Percentiles rank a stretch among this genome's conserved stretches.
Evolutionary conservation across 2,888 invertebrate genomes (phyloP).

Genomic region (Epistrophe eligans): DNA sequence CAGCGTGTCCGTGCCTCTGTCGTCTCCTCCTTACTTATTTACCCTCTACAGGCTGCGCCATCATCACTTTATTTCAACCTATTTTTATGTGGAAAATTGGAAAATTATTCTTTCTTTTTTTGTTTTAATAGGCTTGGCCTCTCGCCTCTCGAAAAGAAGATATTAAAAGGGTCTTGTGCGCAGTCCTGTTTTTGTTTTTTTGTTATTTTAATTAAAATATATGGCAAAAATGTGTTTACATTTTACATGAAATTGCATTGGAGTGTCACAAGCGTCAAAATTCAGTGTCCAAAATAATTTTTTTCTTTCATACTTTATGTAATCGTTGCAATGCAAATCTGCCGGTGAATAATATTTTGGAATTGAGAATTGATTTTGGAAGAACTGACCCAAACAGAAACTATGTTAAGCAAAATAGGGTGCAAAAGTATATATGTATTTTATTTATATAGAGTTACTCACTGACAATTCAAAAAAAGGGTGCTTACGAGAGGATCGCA

Average conservation of each 20-base stretch:
- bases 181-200: constrained; percentile 57
- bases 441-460: too few relatives aligned
- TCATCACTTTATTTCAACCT: constrained; percentile 21
- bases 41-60: constrained; percentile 16
- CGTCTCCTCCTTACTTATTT: background rate
- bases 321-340: constrained; percentile 4
- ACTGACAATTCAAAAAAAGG: background rate
- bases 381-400: background rate
- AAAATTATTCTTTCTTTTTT: constrained; percentile 44
- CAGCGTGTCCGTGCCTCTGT: constrained; percentile 26
- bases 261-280: background rate
- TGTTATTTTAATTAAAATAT: constrained; percentile 20
- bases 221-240: constrained; percentile 31
- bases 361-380: background rate
- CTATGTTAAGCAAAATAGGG: background rate
- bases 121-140: constrained; percentile 38
- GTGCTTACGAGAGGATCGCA: too few relatives aligned
- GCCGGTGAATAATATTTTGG: background rate
- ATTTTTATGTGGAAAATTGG: constrained; percentile 60
- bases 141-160: constrained; percentile 13
- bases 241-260: constrained; percentile 11
- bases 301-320: background rate
- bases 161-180: constrained; percentile 41
- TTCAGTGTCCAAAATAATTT: constrained; percentile 16
- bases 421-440: background rate